Base-by-base conservation (phyloP, 1,140 invertebrate species). In the Bemisia tabaci region DNA sequence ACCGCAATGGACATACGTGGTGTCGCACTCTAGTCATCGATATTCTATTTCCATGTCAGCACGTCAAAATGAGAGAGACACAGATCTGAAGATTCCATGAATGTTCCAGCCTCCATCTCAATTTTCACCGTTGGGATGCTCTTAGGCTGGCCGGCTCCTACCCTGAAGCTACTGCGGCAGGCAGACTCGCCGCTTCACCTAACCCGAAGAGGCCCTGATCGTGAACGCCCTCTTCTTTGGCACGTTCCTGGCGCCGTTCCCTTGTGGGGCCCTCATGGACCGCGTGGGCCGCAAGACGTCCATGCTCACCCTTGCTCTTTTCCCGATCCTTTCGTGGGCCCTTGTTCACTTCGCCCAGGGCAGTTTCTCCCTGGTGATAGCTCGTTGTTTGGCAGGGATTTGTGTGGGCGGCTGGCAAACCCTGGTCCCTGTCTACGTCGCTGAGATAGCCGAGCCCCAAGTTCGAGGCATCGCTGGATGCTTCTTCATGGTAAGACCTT, bases 361-460 rank as follows among this genome's bases (percentile, higher is more conserved):
- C 78, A 12, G 78, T 84, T 0, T 79, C 64, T 80, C 85, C 76
- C 74, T 90, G 22, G 87, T 87, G 65, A 72, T 85, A 60, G 91
- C 87, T 0, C 80, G 92, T 60, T 83, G 94, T 66, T 79, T 94
- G 33, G 88, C 85, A 64, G 91, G 91, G 23, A 66, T 64, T 0
- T 67, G 68, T 0, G 69, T 68, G n/a, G 69, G 70, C 25, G 67
- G 65, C 1, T 67, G 70, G 26, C 70, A 70, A 12, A 66, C 71
- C 11, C 82, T 87, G 21, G 70, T 72, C 2, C 71, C 71, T 0
- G 68, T 71, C 65, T 72, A 72, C 64, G 67, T 72, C n/a, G 71
- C 67, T 22, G 71, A 72, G 66, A 72, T 71, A 12, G 67, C 70
- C 26, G 70, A 72, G 61, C 67, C 68, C 0, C 85, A 70, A 65